Evolutionary conservation across 2,888 invertebrate species (phyloP).

Genomic region (Escarpia spicata): DNA sequence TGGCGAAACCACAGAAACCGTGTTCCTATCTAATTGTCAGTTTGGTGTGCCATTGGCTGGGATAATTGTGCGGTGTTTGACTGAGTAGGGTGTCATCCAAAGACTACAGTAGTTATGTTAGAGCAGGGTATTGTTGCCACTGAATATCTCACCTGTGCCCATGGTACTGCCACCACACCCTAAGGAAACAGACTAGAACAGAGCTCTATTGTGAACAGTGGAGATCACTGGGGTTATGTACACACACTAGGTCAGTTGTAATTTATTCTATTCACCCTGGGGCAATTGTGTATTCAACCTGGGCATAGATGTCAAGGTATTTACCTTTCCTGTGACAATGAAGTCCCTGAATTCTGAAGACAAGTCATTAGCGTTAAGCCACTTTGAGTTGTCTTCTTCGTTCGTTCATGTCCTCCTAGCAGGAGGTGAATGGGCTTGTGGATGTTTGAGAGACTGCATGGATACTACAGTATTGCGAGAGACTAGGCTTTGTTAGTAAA

Average conservation of each 20-base stretch:
- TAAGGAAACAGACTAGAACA: not conserved
- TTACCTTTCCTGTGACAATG: not conserved
- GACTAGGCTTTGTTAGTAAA: no score
- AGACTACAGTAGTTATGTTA: not conserved
- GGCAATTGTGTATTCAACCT: not conserved
- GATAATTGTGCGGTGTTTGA: not conserved
- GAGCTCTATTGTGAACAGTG: not conserved
- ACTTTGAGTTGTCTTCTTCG: not conserved
- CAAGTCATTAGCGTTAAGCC: not conserved
- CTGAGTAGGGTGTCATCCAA: not conserved
- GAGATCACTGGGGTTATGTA: not conserved
- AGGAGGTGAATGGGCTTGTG: no score
- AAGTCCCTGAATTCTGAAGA: not conserved
- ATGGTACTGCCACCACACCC: not conserved
- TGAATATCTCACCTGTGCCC: not conserved
- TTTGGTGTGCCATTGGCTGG: not conserved
- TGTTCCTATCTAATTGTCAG: not conserved
- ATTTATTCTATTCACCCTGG: not conserved
- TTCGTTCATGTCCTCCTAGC: no score
- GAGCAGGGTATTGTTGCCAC: not conserved
- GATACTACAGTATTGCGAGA: no score
- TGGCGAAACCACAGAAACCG: not conserved
- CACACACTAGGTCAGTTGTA: not conserved
- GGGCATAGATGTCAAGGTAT: not conserved
- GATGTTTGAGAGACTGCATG: no score